phyloP scores from a whole-genome alignment of 1,140 invertebrate species.

The Pogonognathellus flavescens region DNA sequence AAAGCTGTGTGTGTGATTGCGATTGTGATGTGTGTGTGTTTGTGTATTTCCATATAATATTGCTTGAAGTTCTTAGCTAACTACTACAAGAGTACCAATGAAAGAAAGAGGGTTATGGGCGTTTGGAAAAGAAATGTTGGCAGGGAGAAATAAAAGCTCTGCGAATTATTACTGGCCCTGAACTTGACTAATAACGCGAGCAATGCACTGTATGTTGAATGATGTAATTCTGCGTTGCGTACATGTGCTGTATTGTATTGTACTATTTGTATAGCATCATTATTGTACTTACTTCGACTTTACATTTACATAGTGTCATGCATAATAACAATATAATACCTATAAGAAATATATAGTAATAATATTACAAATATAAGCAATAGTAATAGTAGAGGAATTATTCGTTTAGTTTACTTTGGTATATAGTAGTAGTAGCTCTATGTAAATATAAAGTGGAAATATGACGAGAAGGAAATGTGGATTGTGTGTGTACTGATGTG shows the following conservation, averaged over 20 bases:
- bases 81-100: too few species aligned
- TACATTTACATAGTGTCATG: background rate
- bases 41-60: background rate
- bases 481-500: too few species aligned
- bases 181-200: conserved; percentile 49
- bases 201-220: conserved; percentile 34
- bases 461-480: too few species aligned
- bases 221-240: conserved; percentile 37
- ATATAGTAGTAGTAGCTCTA: too few species aligned
- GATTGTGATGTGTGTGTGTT: background rate
- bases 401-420: too few species aligned
- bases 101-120: conserved; percentile 46
- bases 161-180: conserved; percentile 37
- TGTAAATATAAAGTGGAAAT: too few species aligned
- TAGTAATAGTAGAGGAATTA: too few species aligned
- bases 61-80: background rate
- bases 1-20: background rate
- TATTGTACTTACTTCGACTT: background rate
- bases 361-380: too few species aligned
- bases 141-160: conserved; percentile 38
- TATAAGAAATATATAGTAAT: too few species aligned
- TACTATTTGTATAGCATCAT: conserved; percentile 36
- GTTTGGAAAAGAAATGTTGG: conserved; percentile 44
- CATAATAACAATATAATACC: too few species aligned
- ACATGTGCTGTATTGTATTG: conserved; percentile 36